Conservation (phyloP, 2,113 vertebrate species). For the Notechis scutatus region DNA sequence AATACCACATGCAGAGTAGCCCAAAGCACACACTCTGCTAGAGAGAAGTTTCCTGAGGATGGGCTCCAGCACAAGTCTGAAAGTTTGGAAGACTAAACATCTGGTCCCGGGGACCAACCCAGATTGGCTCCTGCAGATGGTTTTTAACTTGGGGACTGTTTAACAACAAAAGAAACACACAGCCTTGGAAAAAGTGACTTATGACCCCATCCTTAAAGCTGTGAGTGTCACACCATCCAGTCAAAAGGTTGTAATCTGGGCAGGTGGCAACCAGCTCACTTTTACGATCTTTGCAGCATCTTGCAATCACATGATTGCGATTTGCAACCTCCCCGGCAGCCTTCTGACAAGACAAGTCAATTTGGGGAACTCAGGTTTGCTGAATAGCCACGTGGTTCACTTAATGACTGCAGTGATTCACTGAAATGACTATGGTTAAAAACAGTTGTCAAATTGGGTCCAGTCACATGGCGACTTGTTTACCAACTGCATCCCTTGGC, state of each 20-base stretch:
- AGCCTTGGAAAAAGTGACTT: background rate
- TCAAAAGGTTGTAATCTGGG: background rate
- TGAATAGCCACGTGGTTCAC: background rate
- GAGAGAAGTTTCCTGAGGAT: background rate
- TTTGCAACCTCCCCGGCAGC: background rate
- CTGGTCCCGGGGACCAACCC: background rate
- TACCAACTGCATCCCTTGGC: background rate
- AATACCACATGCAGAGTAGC: background rate
- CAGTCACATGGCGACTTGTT: background rate
- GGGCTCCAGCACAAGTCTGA: background rate
- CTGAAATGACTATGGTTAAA: background rate
- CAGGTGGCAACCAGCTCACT: background rate
- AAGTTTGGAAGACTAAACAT: background rate
- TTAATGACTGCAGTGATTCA: background rate
- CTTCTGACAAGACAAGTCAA: background rate
- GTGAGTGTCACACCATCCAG: background rate
- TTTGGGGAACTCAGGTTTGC: background rate
- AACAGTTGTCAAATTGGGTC: background rate
- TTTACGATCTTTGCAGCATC: background rate
- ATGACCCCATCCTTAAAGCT: background rate
- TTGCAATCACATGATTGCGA: background rate
- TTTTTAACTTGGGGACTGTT: background rate
- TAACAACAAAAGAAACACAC: background rate
- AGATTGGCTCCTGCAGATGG: background rate
- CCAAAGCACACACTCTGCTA: background rate